Evolutionary conservation across 2,888 invertebrate species (phyloP).

Genomic region (Oligia latruncula): DNA sequence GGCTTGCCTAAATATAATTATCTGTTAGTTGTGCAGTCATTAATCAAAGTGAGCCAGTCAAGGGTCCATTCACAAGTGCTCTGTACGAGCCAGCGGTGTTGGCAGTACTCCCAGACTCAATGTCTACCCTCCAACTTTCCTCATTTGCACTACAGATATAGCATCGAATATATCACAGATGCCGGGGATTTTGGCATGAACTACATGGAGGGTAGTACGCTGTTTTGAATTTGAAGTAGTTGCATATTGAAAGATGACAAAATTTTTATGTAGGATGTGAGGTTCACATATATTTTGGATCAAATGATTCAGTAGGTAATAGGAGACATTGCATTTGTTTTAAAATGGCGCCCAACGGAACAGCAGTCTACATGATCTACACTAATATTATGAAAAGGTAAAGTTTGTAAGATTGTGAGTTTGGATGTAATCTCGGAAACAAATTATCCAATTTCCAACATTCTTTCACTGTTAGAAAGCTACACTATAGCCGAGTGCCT

Average conservation of each 20-base stretch:
- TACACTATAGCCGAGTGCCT: not conserved
- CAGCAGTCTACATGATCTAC: not conserved
- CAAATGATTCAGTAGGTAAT: not conserved
- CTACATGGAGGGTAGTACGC: constrained; percentile 3
- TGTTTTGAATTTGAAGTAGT: constrained; percentile 28
- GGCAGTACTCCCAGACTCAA: constrained; percentile 75
- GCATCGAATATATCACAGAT: constrained; percentile 61
- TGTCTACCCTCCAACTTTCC: constrained; percentile 68
- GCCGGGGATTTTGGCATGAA: constrained; percentile 46
- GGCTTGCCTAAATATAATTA: constrained; percentile 61
- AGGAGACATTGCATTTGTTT: not conserved
- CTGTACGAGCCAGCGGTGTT: constrained; percentile 61
- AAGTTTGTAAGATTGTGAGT: not conserved
- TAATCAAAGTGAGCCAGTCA: constrained; percentile 60
- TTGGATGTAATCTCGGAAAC: not conserved
- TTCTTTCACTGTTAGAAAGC: not conserved
- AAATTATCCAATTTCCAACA: too few species aligned
- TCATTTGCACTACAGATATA: constrained; percentile 68
- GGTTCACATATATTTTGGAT: not conserved
- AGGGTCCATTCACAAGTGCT: constrained; percentile 58
- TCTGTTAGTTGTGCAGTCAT: constrained; percentile 52
- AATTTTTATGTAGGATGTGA: not conserved
- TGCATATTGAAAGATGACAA: constrained; percentile 4
- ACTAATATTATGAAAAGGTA: not conserved
- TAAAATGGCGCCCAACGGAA: not conserved